These are phyloP conservation scores for Melolontha melolontha DNA, from an alignment of 2,888 invertebrate species.

Conservation along the genomic window DNA sequence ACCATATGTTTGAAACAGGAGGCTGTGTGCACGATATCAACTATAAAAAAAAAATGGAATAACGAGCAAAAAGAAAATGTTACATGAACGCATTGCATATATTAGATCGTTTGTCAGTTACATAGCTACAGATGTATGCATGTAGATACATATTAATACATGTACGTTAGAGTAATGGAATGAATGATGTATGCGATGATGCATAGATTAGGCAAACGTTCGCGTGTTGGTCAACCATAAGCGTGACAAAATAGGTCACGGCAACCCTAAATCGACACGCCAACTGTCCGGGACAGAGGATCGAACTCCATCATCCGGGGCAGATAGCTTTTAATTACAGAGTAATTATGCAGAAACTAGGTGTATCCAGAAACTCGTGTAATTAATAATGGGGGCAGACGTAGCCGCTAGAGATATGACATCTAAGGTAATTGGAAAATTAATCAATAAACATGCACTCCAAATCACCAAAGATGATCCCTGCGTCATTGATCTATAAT, in stretches of 20 bases:
- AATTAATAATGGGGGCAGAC: slow-evolving; percentile 18
- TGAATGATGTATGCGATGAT: slow-evolving; percentile 23
- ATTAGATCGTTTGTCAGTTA: no score
- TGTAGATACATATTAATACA: not conserved
- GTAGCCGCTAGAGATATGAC: no score
- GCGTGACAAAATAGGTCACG: slow-evolving; percentile 20
- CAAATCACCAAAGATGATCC: no score
- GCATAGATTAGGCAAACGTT: slow-evolving; percentile 21
- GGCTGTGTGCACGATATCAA: no score
- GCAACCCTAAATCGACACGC: slow-evolving; percentile 31
- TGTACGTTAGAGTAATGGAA: slow-evolving; percentile 12
- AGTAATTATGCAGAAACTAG: slow-evolving; percentile 35
- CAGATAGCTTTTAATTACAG: slow-evolving; percentile 34
- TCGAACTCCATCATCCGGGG: slow-evolving; percentile 12
- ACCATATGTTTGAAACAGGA: no score
- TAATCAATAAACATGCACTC: no score
- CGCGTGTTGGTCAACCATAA: slow-evolving; percentile 12
- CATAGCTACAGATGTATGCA: no score
- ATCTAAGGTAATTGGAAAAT: no score
- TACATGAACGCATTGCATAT: no score
- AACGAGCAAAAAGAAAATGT: no score
- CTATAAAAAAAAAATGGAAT: no score
- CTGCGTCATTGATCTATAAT: no score
- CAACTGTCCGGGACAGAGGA: slow-evolving; percentile 22
- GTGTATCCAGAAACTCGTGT: slow-evolving; percentile 14